These are phyloP conservation scores for Pterois miles DNA, from an alignment of 2,797 vertebrate genomes.

Conservation along the genomic window DNA sequence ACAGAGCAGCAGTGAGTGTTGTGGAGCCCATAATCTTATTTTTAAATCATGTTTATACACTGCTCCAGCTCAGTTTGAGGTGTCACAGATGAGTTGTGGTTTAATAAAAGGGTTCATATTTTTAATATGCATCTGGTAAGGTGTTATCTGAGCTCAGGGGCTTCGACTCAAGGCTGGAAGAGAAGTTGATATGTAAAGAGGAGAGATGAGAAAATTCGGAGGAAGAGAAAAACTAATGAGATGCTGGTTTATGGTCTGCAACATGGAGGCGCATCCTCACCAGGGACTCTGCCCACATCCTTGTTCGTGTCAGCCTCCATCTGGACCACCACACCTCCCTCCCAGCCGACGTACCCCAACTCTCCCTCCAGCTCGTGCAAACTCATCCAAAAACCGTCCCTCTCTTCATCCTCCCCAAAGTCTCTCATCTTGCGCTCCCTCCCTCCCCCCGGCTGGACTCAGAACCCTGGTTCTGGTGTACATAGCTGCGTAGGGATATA, in stretches of 20 bases:
- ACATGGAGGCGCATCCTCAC: constrained; percentile 7
- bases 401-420: constrained; percentile 14
- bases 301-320: constrained; percentile 55
- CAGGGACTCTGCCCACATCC: constrained; percentile 37
- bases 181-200: constrained; percentile 28
- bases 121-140: constrained; percentile 62
- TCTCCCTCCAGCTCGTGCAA: constrained; percentile 1
- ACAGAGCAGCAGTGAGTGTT: not conserved
- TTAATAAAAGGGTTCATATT: constrained; percentile 52
- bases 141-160: constrained; percentile 30
- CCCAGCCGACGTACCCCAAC: not conserved
- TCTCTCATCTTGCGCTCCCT: constrained; percentile 24
- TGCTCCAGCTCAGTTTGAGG: constrained; percentile 13
- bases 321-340: constrained; percentile 42
- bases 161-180: constrained; percentile 23
- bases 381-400: constrained; percentile 29
- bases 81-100: constrained; percentile 47
- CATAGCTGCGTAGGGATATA: constrained; percentile 38
- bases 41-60: constrained; percentile 38
- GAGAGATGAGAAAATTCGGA: not conserved
- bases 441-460: constrained; percentile 26
- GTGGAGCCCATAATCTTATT: not conserved
- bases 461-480: constrained; percentile 22
- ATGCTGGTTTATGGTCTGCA: constrained; percentile 30
- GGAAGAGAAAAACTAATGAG: constrained; percentile 32